Evolutionary conservation across 2,888 invertebrate genomes (phyloP).

Genomic region (Pristionchus maxplancki): DNA sequence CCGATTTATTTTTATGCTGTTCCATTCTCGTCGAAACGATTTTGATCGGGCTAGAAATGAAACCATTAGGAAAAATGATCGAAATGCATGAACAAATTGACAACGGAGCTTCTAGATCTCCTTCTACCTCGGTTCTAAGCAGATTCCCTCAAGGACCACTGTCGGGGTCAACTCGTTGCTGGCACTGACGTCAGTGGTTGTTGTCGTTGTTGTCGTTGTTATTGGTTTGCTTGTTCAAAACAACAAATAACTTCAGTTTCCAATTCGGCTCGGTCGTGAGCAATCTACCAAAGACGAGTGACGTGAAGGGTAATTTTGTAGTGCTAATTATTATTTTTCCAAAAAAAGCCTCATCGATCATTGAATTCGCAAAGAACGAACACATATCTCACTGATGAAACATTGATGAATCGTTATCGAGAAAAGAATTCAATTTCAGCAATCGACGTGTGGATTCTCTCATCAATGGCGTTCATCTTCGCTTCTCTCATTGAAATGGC

Average conservation of each 20-base stretch:
- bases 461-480: slow-evolving; percentile 77
- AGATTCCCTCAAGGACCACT: slow-evolving; percentile 76
- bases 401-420: background rate
- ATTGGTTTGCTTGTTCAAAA: background rate
- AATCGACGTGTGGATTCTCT: slow-evolving; percentile 77
- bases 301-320: slow-evolving; percentile 69
- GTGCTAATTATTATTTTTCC: too few relatives aligned
- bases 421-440: slow-evolving; percentile 57
- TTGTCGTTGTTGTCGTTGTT: slow-evolving; percentile 12
- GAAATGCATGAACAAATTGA: too few relatives aligned
- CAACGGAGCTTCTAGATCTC: slow-evolving; percentile 65
- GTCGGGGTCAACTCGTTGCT: slow-evolving; percentile 77
- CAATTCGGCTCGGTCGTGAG: slow-evolving; percentile 77
- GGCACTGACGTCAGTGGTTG: slow-evolving; percentile 64
- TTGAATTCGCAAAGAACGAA: background rate
- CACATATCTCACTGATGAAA: background rate
- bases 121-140: slow-evolving; percentile 76
- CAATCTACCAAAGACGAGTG: slow-evolving; percentile 77
- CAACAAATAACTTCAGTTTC: slow-evolving; percentile 62
- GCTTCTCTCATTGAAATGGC: slow-evolving; percentile 76
- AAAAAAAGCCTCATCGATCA: too few relatives aligned
- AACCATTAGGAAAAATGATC: background rate
- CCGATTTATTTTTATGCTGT: background rate
- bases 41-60: background rate
- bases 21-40: background rate